Conservation (phyloP, 2,888 invertebrate species). For the Mechanitis messenoides region DNA sequence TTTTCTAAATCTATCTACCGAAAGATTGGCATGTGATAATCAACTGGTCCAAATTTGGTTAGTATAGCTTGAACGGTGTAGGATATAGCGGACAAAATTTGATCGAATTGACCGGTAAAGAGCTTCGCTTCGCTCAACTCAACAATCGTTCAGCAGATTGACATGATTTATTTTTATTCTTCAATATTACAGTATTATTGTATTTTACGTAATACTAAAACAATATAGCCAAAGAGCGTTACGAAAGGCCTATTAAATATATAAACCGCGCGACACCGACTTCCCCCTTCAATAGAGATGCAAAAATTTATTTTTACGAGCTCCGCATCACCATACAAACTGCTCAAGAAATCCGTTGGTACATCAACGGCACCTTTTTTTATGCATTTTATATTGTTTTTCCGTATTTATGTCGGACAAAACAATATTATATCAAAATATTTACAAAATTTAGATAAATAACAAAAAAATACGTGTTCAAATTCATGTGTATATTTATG, state of each 20-base stretch:
- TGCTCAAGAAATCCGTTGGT: slow-evolving; percentile 17
- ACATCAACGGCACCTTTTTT: slow-evolving; percentile 15
- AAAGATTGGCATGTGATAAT: too few species aligned
- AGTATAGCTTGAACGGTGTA: too few species aligned
- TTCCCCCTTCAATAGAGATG: slow-evolving; percentile 28
- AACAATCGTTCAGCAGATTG: too few species aligned
- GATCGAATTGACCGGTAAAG: too few species aligned
- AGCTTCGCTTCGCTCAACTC: too few species aligned
- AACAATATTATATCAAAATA: not conserved
- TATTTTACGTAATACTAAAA: not conserved
- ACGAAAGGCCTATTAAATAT: slow-evolving; percentile 6
- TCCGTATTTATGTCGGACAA: slow-evolving; percentile 1
- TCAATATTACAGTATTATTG: too few species aligned
- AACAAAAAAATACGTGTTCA: too few species aligned
- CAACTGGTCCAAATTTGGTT: too few species aligned
- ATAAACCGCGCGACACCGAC: not conserved
- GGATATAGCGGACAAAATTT: too few species aligned
- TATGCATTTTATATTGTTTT: slow-evolving; percentile 1
- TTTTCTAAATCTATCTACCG: too few species aligned
- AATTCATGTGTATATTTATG: too few species aligned
- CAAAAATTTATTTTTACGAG: slow-evolving; percentile 31
- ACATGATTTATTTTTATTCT: not conserved
- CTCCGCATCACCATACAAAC: slow-evolving; percentile 28
- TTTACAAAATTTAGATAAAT: not conserved
- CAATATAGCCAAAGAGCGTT: slow-evolving; percentile 6